A percentile compares a stretch with the other conserved stretches of the same genome.
Conservation (phyloP, 1,140 invertebrate genomes). For the Bombus pyrosoma region DNA sequence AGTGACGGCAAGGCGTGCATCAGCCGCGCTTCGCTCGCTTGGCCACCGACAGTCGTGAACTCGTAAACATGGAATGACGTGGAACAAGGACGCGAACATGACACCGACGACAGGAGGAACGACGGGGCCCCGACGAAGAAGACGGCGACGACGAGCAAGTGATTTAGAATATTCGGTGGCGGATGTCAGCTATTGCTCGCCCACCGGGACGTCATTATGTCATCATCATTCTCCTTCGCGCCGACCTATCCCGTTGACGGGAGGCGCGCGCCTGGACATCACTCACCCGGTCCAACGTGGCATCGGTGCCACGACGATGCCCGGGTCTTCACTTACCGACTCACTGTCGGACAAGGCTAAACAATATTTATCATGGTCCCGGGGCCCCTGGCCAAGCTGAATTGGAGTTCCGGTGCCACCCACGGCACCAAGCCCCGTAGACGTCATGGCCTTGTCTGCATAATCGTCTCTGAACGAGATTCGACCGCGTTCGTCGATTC, state of each 20-base stretch:
- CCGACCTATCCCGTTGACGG: slow-evolving; percentile 76
- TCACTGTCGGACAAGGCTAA: slow-evolving; percentile 71
- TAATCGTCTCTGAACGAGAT: slow-evolving; percentile 37
- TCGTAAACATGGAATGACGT: slow-evolving; percentile 77
- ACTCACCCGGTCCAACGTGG: slow-evolving; percentile 74
- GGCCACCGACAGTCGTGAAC: slow-evolving; percentile 46
- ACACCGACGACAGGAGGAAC: slow-evolving; percentile 60
- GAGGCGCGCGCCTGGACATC: slow-evolving; percentile 80
- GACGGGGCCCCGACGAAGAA: slow-evolving; percentile 43
- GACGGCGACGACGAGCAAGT: slow-evolving; percentile 71
- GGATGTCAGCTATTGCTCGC: slow-evolving; percentile 83
- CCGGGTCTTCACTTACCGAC: slow-evolving; percentile 67
- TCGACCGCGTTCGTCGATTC: slow-evolving; percentile 30
- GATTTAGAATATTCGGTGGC: slow-evolving; percentile 82
- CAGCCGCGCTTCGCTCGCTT: background rate
- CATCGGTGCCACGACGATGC: slow-evolving; percentile 67
- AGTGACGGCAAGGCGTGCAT: background rate
- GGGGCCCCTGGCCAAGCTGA: slow-evolving; percentile 64
- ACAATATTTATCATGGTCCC: slow-evolving; percentile 78
- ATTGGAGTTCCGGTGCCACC: slow-evolving; percentile 78
- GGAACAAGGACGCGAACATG: slow-evolving; percentile 72
- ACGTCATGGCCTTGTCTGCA: background rate
- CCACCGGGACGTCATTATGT: slow-evolving; percentile 82
- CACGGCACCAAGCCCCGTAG: slow-evolving; percentile 56
- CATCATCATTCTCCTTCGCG: slow-evolving; percentile 81